Base-by-base conservation (phyloP, 2,797 vertebrate genomes). In the Peromyscus nudipes region DNA sequence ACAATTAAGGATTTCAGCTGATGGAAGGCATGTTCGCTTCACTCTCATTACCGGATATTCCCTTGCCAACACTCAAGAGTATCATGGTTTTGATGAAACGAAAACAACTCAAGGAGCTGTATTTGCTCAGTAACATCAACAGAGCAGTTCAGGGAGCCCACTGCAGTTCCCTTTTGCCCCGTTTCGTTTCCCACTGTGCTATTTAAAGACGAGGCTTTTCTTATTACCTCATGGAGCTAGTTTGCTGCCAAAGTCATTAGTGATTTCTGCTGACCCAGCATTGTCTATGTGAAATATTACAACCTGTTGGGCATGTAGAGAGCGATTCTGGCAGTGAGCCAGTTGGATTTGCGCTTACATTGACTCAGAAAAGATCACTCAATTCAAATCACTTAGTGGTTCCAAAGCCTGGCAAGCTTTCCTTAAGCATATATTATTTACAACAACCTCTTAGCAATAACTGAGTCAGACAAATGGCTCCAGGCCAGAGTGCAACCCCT, bases 1-100 rank as follows among this genome's bases (percentile, higher is more conserved):
- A 98, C 98, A 99, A 99, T 98, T 99, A 98, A 98, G 98, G 98
- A 98, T 98, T 99, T 98, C 98, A 98, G 97, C 94, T 98, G 98
- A 98, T 98, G 98, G 98, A 98, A 98, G 95, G 82, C 96, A 96
- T 98, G 96, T 98, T 98, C 97, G 21, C 80, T 98, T 96, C 95
- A 94, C 98, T 97, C 97, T 98, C 98, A 97, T 98, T 98, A 98
- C 95, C 97, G 98, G 98, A 93, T 98, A 98, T 98, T 99, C 99
- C 97, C 96, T 98, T 98, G 96, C 96, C 94, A 98, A 91, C 94
- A 94, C 97, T 98, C 97, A 94, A 97, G 98, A 98, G 89, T 97
- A 97, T 98, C 95, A 97, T 97, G 97, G 97, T 98, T 98, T 98
- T 98, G 96, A 98, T 98, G 97, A 98, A 98, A 98, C 3, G 93